Evolutionary conservation across 2,113 vertebrate genomes (phyloP).

Genomic region (Struthio camelus): DNA sequence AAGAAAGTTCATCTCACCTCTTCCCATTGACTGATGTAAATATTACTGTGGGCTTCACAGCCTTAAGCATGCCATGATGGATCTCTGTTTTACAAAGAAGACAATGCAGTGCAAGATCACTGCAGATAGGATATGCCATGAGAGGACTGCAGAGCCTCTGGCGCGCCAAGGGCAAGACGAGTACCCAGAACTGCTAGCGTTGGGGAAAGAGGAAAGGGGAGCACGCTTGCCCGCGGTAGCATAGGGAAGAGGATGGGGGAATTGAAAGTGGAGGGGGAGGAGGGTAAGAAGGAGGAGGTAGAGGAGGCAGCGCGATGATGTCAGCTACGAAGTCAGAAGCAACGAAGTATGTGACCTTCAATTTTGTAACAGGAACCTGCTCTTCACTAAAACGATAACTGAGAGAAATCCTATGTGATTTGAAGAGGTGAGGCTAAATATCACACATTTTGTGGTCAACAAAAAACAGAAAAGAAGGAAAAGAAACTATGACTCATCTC

Average conservation of each 20-base stretch:
- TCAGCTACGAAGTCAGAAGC: constrained; percentile 1
- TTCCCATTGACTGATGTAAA: not conserved
- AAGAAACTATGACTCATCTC: not conserved
- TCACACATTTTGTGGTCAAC: not conserved
- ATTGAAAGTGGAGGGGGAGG: constrained; percentile 48
- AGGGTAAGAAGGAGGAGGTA: not conserved
- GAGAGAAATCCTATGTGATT: not conserved
- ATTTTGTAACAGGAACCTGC: not conserved
- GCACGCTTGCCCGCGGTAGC: not conserved
- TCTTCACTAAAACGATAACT: not conserved
- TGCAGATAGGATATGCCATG: not conserved
- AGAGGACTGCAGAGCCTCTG: not conserved
- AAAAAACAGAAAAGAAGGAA: not conserved
- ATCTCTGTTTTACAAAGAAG: not conserved
- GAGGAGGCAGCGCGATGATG: accelerated
- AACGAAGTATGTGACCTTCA: not conserved
- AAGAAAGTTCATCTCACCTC: constrained; percentile 10
- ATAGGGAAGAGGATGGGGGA: constrained; percentile 28
- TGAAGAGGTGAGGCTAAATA: not conserved
- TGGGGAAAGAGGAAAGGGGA: not conserved
- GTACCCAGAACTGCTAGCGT: accelerated
- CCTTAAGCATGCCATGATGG: not conserved
- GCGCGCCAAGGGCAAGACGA: not conserved
- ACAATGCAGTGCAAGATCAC: not conserved
- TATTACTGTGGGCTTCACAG: not conserved